Base-by-base conservation (phyloP, 2,113 vertebrate species). In the Clarias batrachus region DNA sequence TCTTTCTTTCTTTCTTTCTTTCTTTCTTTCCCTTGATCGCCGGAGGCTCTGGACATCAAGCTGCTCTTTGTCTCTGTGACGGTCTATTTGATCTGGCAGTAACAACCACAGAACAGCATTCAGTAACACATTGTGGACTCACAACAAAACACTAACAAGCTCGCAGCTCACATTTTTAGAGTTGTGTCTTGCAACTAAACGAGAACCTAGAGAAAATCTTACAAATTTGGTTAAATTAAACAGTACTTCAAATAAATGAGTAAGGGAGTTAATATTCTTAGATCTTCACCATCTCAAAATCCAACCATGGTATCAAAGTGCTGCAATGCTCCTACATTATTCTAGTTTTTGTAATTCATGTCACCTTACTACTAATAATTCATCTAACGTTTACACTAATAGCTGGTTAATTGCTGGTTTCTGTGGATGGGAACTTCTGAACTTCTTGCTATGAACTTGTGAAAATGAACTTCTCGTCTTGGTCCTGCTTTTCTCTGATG, bases 51-150 rank as follows among this genome's bases (percentile, higher is more conserved):
- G 63, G 81, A 68, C 41, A 59, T 54, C 63, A 68, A 52, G 63
- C 23, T 56, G 25, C 41, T 82, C 23, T 16, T 12, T 41, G 33
- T 48, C 33, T 48, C 12, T 54, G 25, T 54, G 14, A 21, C 9
- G 8, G 62, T 68, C 63, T 56, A 65, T 83, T 68, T 83, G 63
- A 83, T 66, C 81, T 68, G 63, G 30, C 63, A 56, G 63, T 54
- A 56, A 68, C 25, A 4, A 68, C 3, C 81, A 56, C 62, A 83
- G 17, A 30, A 5, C 73, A 76, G 73, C 23, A 41, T 52, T 76
- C 73, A 52, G 41, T 25, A 59, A 21, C 27, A 33, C 56, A 59
- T 56, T 21, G 77, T 23, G 21, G 27, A 57, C 76, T 57, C 6
- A 30, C 13, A 79, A 60, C 30, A 13, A 17, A 2, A 60, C 4